phyloP scores from a whole-genome alignment of 2,113 vertebrate genomes.

The Orientallactaga bullata region DNA sequence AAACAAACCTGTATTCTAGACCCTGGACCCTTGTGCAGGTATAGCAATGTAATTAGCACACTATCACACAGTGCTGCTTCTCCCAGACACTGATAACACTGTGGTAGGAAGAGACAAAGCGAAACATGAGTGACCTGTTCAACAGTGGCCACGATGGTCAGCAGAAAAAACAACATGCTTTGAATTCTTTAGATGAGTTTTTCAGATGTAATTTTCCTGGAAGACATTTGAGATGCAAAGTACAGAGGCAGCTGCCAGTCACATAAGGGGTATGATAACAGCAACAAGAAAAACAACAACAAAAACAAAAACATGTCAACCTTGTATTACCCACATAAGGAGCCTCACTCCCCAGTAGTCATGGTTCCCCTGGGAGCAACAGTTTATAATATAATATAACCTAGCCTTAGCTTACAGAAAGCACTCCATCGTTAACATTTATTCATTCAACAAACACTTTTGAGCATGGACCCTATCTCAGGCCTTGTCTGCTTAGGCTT shows the following conservation, averaged over 20 bases:
- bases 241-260: not conserved
- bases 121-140: not conserved
- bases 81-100: constrained; percentile 14
- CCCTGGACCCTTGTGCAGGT: constrained; percentile 14
- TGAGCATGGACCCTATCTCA: not conserved
- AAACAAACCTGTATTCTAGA: not conserved
- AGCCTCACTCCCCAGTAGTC: not conserved
- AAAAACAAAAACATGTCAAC: not conserved
- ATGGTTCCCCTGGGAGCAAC: not conserved
- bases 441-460: not conserved
- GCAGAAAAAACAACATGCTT: constrained; percentile 13
- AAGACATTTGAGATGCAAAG: constrained; percentile 18
- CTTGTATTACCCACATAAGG: not conserved
- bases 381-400: not conserved
- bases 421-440: no score
- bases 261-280: not conserved
- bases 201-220: constrained; percentile 1
- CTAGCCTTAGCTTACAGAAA: not conserved
- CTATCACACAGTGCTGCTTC: not conserved
- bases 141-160: not conserved
- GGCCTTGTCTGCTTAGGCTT: not conserved
- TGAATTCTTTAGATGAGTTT: constrained; percentile 42
- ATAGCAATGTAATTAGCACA: constrained; percentile 54
- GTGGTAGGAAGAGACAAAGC: not conserved
- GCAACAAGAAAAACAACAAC: no score